Percentiles rank a stretch among this genome's conserved stretches.
Conservation (phyloP, 2,888 invertebrate genomes). For the Teleiodes luculella region DNA sequence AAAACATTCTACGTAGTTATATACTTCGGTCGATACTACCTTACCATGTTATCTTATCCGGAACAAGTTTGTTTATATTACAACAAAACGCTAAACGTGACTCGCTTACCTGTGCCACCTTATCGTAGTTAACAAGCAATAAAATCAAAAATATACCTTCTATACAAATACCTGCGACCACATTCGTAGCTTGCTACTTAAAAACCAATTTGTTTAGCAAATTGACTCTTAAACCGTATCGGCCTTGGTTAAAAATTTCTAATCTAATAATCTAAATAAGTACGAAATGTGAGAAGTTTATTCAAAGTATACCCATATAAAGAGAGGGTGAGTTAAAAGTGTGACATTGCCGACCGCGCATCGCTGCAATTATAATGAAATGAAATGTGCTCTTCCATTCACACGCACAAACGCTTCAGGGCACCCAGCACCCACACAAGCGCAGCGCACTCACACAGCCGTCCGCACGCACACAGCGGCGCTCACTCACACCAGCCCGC, state of each 20-base stretch:
- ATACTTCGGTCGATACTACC: conserved; percentile 30
- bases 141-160: conserved; percentile 60
- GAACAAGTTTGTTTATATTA: conserved; percentile 76
- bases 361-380: conserved; percentile 75
- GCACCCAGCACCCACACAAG: conserved; percentile 55
- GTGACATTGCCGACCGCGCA: conserved; percentile 72
- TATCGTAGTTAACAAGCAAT: conserved; percentile 70
- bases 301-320: conserved; percentile 41
- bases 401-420: conserved; percentile 74
- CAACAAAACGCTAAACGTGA: conserved; percentile 73
- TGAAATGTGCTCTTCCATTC: conserved; percentile 77
- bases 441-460: conserved; percentile 54
- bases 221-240: conserved; percentile 1
- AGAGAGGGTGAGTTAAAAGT: conserved; percentile 57
- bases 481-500: conserved; percentile 53
- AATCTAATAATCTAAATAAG: conserved; percentile 11
- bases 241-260: conserved; percentile 6
- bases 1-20: conserved; percentile 36
- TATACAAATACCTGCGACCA: conserved; percentile 34
- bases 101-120: conserved; percentile 64
- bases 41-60: conserved; percentile 73
- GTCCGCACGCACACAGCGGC: conserved; percentile 26
- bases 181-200: conserved; percentile 12
- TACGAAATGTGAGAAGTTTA: conserved; percentile 12
- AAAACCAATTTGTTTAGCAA: conserved; percentile 8